Percentiles rank a stretch among this genome's conserved stretches.
Conservation (phyloP, 2,888 invertebrate genomes). For the Pogonocherus hispidulus region DNA sequence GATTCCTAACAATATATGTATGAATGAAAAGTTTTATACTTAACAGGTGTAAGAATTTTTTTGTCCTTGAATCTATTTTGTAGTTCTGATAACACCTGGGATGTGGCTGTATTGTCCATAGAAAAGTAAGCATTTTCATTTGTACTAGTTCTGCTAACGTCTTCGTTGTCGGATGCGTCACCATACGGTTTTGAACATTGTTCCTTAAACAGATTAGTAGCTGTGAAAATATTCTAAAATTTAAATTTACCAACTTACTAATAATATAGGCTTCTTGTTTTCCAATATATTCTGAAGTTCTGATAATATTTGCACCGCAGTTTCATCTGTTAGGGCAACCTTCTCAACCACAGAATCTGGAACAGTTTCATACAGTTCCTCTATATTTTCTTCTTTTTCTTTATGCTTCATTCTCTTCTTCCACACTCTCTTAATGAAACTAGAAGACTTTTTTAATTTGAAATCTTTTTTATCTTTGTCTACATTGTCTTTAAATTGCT, state of each 20-base stretch:
- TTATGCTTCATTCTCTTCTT: slow-evolving; percentile 51
- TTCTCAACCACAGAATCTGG: slow-evolving; percentile 45
- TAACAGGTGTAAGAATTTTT: slow-evolving; percentile 54
- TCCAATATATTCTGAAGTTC: slow-evolving; percentile 58
- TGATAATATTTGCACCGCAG: slow-evolving; percentile 50
- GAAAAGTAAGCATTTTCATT: background rate
- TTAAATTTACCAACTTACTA: slow-evolving; percentile 43
- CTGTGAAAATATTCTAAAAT: background rate
- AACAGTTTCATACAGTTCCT: slow-evolving; percentile 55
- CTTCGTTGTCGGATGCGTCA: background rate
- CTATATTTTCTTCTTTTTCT: slow-evolving; percentile 46
- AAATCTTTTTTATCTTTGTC: slow-evolving; percentile 40
- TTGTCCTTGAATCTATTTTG: slow-evolving; percentile 59
- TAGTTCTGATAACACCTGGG: slow-evolving; percentile 58
- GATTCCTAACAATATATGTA: too few species aligned
- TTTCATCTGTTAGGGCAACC: slow-evolving; percentile 30
- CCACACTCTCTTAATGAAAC: slow-evolving; percentile 58
- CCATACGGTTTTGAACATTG: background rate
- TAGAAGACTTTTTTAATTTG: slow-evolving; percentile 53
- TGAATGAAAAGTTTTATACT: too few species aligned
- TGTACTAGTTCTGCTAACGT: background rate
- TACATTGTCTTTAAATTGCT: slow-evolving; percentile 31
- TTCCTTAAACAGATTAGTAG: background rate
- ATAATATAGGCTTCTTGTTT: slow-evolving; percentile 51
- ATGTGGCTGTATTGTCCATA: slow-evolving; percentile 24